Base-by-base conservation (phyloP, 2,888 invertebrate genomes). In the Therioaphis trifolii region DNA sequence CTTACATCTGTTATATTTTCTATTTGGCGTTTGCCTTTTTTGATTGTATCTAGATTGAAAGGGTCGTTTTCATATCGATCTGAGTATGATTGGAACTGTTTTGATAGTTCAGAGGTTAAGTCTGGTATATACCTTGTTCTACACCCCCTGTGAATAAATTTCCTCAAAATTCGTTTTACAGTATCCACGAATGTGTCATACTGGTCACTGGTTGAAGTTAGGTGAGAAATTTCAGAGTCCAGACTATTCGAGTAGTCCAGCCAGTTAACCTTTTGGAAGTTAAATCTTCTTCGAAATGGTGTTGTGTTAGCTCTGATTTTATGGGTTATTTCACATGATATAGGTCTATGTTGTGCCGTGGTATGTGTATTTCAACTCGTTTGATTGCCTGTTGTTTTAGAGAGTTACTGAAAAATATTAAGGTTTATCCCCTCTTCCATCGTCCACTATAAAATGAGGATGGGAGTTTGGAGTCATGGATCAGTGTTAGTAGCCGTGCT, bases 381-480 rank as follows among this genome's bases (percentile, higher is more conserved):
- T 77, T 77, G 40, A 77, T 61, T 24, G 61, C 58, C 46, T 61
- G 58, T 61, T 61, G 40, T 18, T 63, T 46, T 58, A 58, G 58
- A 24, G 58, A 24, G 58, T 58, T 43, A 43, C 27, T 75, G 46
- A 43, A 58, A 77, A 77, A 77, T 29, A 77, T 77, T 35, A 61
- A 52, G 49, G 68, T 79, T 18, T 75, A 75, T 21, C 75, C 58
- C 18, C 29, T 52, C 55, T 61, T 75, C 75, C 58, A 52, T 14
- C 75, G 55, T 12, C 55, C 52, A 24, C 75, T 75, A 27, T 75
- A n/a, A n/a, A n/a, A n/a, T n/a, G n/a, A n/a, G n/a, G n/a, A n/a
- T n/a, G n/a, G n/a, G n/a, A n/a, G n/a, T 75, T 75, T 49, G 27
- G 75, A 29, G 35, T 75, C 75, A 75, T 52, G 55, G 27, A 75